Conservation (phyloP, 2,888 invertebrate species). For the Bombylius discolor region DNA sequence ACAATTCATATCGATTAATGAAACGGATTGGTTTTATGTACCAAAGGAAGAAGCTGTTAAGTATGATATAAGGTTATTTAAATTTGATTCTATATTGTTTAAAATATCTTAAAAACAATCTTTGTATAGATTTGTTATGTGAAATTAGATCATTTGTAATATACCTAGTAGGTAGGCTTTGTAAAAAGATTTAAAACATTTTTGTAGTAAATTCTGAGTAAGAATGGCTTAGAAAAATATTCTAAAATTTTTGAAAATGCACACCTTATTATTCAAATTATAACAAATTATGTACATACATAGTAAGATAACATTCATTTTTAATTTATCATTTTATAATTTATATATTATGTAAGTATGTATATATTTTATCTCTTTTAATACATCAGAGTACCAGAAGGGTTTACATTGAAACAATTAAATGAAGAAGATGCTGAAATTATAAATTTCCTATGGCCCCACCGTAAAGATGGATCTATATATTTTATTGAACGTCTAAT, state of each 20-base stretch:
- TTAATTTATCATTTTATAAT: background rate
- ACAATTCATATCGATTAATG: background rate
- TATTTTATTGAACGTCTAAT: constrained; percentile 21
- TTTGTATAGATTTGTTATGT: background rate
- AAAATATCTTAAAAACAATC: background rate
- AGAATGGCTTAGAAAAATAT: too few relatives aligned
- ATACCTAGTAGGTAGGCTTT: too few relatives aligned
- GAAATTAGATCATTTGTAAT: too few relatives aligned
- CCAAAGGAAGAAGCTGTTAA: constrained; percentile 1
- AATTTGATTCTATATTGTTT: too few relatives aligned
- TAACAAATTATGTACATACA: too few relatives aligned
- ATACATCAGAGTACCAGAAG: constrained; percentile 13
- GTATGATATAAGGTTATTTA: constrained; percentile 1
- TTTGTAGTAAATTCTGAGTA: too few relatives aligned
- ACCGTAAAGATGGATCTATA: constrained; percentile 18
- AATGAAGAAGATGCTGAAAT: constrained; percentile 16
- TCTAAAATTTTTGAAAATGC: too few relatives aligned
- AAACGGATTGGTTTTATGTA: background rate
- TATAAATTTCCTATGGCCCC: constrained; percentile 25
- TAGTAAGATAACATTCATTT: background rate
- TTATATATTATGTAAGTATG: too few relatives aligned
- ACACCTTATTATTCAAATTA: too few relatives aligned
- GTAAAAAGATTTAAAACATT: too few relatives aligned
- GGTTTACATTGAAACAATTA: constrained; percentile 18
- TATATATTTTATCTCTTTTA: too few relatives aligned